phyloP scores from a whole-genome alignment of 1,140 invertebrate genomes.

The Macrostomum lignano region DNA sequence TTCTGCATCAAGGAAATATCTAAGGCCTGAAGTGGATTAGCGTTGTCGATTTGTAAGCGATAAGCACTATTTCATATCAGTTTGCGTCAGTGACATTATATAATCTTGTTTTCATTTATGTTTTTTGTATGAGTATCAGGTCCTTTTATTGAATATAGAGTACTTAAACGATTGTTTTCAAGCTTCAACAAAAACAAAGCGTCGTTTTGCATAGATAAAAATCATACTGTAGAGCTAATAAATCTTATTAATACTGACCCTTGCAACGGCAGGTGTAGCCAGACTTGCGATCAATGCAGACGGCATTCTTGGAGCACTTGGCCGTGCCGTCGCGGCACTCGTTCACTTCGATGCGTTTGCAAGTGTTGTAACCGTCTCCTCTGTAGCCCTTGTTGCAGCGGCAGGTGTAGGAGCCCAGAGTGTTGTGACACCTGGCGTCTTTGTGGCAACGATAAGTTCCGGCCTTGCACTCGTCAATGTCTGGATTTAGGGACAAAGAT shows the following conservation, averaged over 20 bases:
- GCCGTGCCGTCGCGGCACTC: background rate
- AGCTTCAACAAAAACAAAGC: no score
- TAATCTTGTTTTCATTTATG: no score
- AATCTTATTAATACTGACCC: slow-evolving; percentile 45
- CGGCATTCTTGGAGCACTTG: slow-evolving; percentile 10
- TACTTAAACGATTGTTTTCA: no score
- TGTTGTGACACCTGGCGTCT: slow-evolving; percentile 2
- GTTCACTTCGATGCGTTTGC: slow-evolving; percentile 7
- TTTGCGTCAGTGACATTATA: no score
- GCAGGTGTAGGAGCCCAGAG: slow-evolving; percentile 1
- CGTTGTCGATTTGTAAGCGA: no score
- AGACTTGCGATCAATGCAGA: slow-evolving; percentile 20
- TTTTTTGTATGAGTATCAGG: no score
- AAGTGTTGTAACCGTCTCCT: slow-evolving; percentile 28
- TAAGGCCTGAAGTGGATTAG: no score
- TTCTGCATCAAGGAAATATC: no score
- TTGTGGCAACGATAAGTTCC: slow-evolving; percentile 1
- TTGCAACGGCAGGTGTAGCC: slow-evolving; percentile 24
- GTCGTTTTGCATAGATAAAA: no score
- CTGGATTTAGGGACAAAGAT: slow-evolving; percentile 3
- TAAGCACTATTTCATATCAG: no score
- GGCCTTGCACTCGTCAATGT: slow-evolving; percentile 4
- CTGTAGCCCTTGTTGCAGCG: slow-evolving; percentile 32
- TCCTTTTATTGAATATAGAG: no score
- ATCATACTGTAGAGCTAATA: no score